phyloP scores from a whole-genome alignment of 2,113 vertebrate genomes.

The Corydoras sp. region DNA sequence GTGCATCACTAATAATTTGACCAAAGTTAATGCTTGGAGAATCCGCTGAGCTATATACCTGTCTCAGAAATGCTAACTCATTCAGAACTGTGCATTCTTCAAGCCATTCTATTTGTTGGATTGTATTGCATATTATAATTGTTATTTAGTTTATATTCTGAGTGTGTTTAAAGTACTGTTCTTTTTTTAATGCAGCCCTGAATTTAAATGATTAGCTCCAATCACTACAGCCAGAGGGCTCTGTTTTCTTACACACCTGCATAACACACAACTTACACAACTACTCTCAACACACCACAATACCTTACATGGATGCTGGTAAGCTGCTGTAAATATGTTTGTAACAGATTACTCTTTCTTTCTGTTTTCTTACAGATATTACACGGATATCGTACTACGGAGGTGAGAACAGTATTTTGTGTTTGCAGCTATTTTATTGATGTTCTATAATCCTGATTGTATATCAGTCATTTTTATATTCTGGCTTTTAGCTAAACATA shows the following conservation, averaged over 20 bases:
- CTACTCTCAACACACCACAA: constrained; percentile 13
- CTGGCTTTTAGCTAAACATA: neutral
- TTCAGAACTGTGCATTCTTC: no score
- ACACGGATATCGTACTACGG: constrained; percentile 74
- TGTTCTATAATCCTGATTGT: no score
- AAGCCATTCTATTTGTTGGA: no score
- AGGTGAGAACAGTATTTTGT: constrained; percentile 64
- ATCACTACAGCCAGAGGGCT: constrained; percentile 38
- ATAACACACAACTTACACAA: neutral
- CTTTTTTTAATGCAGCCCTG: neutral
- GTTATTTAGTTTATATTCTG: no score
- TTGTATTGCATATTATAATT: no score
- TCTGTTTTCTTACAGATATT: constrained; percentile 73
- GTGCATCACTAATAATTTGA: no score
- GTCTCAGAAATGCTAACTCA: no score
- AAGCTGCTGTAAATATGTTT: constrained; percentile 6
- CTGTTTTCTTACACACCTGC: constrained; percentile 8
- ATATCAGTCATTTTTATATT: no score
- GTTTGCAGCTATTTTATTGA: no score
- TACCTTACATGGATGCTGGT: constrained; percentile 18
- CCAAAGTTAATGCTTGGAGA: no score
- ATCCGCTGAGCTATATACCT: no score
- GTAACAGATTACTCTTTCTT: constrained; percentile 3
- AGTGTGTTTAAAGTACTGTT: neutral
- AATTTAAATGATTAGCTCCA: neutral